Base-by-base conservation (phyloP, 2,888 invertebrate species). In the Mesochorus sp. region DNA sequence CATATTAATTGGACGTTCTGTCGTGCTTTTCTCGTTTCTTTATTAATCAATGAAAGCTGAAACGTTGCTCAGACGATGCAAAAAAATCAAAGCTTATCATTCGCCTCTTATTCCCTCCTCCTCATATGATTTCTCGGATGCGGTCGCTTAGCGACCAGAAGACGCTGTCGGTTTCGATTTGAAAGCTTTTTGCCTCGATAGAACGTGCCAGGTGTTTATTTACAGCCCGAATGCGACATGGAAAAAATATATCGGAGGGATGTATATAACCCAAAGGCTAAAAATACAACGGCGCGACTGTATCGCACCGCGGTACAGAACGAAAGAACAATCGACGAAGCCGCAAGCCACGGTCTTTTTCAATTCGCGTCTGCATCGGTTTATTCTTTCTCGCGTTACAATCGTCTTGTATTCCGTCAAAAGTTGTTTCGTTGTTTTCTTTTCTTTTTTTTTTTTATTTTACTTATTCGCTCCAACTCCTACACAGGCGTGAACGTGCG, bases 181-280 rank as follows among this genome's bases (percentile, higher is more conserved):
- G 57, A 66, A 44, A 39, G 59, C 39, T 19, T 39, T 62, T 14
- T 12, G 44, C 42, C 28, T 28, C 6, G 47, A 44, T 51, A 49
- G 55, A 66, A 44, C 55, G 66, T 42, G 53, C 44, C 59, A n/a
- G 44, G 64, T 73, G 59, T 78, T 78, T 78, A 74, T 74, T 78
- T 74, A 51, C 70, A 70, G 78, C 68, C 47, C 3, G 59, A 3
- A 53, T 4, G 39, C 1, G 24, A 37, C 6, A 3, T 3, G 21
- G 49, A 19, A 47, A 70, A 34, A 37, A 4, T 17, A 14, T 14
- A 34, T 1, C 31, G 0, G 26, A n/a, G n/a, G n/a, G n/a, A n/a
- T n/a, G 44, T 28, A 44, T 19, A n/a, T 31, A 10, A 26, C 28
- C 14, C 12, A 8, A 2, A 4, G 12, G 12, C 26, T 1, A 31